These are phyloP conservation scores for Gortyna flavago DNA, from an alignment of 2,888 invertebrate genomes.

Conservation along the genomic window DNA sequence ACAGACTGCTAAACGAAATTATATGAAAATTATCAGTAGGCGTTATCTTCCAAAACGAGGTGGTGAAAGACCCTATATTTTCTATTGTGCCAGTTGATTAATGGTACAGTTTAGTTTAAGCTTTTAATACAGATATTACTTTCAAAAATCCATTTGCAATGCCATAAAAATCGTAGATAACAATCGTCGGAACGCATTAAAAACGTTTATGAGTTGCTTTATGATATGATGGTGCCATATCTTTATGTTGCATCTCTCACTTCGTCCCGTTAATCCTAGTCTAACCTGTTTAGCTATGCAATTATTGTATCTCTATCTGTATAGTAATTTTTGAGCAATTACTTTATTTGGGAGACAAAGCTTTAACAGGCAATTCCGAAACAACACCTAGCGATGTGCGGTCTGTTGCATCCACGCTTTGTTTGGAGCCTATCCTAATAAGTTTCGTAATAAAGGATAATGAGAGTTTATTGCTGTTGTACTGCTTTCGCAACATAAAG, in stretches of 20 bases:
- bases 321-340: background rate
- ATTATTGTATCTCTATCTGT: slow-evolving; percentile 8
- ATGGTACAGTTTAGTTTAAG: slow-evolving; percentile 72
- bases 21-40: slow-evolving; percentile 54
- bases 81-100: slow-evolving; percentile 77
- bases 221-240: slow-evolving; percentile 80
- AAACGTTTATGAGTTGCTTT: slow-evolving; percentile 83
- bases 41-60: slow-evolving; percentile 55
- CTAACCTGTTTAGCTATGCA: slow-evolving; percentile 59
- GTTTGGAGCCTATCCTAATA: slow-evolving; percentile 7
- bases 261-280: slow-evolving; percentile 73
- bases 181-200: slow-evolving; percentile 83
- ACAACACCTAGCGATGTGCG: slow-evolving; percentile 1
- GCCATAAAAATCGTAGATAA: slow-evolving; percentile 86
- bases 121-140: slow-evolving; percentile 82
- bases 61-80: slow-evolving; percentile 68
- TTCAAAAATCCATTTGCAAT: slow-evolving; percentile 86
- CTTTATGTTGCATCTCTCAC: slow-evolving; percentile 84
- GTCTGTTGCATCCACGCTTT: background rate
- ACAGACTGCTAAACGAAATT: slow-evolving; percentile 34
- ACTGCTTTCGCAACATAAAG: slow-evolving; percentile 18
- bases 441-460: slow-evolving; percentile 26
- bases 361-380: background rate
- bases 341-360: slow-evolving; percentile 9
- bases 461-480: slow-evolving; percentile 21